A percentile compares a stretch with the other conserved stretches of the same genome.
These are phyloP conservation scores for Ptiloglossa arizonensis DNA, from an alignment of 1,140 invertebrate species.

Conservation along the genomic window DNA sequence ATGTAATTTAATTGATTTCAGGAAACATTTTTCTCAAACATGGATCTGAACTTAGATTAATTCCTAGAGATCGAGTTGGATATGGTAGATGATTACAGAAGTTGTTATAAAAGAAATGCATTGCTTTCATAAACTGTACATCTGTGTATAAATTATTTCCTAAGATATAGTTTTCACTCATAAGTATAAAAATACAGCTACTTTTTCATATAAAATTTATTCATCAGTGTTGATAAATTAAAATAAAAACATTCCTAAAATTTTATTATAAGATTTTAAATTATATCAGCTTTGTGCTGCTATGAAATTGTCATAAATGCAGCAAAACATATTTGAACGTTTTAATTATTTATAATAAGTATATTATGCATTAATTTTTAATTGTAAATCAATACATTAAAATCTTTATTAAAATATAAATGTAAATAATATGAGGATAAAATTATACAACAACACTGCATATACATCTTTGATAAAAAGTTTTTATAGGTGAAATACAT, in stretches of 20 bases:
- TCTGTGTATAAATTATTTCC: conserved; percentile 26
- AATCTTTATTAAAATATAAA: background rate
- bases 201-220: conserved; percentile 14
- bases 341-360: no score
- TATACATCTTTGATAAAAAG: conserved; percentile 75
- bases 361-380: no score
- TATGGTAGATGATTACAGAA: conserved; percentile 68
- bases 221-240: background rate
- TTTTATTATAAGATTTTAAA: conserved; percentile 1
- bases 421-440: background rate
- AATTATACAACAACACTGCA: background rate
- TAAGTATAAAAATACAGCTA: background rate
- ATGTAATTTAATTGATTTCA: conserved; percentile 80
- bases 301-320: no score
- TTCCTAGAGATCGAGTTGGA: conserved; percentile 97
- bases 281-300: no score
- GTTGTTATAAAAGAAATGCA: background rate
- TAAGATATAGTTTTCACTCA: conserved; percentile 5
- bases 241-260: conserved; percentile 12
- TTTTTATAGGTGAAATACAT: conserved; percentile 81
- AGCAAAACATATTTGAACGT: no score
- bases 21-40: conserved; percentile 99
- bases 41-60: conserved; percentile 96
- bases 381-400: background rate
- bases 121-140: background rate